Evolutionary conservation across 2,113 vertebrate species (phyloP).

Genomic region (Apaloderma vittatum): DNA sequence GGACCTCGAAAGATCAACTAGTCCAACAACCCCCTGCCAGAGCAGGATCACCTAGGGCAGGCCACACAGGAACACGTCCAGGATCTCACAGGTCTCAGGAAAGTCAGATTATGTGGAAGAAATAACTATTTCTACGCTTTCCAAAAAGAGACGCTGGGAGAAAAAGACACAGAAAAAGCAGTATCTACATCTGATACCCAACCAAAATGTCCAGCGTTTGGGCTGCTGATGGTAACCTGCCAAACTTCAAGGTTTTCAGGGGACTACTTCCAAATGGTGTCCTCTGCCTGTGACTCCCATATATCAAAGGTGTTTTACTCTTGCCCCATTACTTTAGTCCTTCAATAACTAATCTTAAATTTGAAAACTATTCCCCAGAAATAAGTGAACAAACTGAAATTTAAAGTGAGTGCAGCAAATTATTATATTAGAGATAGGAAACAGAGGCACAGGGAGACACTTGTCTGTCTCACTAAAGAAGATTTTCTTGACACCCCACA

Average conservation of each 20-base stretch:
- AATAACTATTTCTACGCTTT: neutral
- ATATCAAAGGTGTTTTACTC: neutral
- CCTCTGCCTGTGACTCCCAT: neutral
- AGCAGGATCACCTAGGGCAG: no score
- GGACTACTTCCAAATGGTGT: neutral
- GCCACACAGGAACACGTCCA: neutral
- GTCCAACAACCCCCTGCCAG: no score
- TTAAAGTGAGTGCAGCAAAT: neutral
- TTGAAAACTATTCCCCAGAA: neutral
- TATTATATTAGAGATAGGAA: neutral
- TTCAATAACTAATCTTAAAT: neutral
- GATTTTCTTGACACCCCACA: neutral
- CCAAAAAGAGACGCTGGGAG: neutral
- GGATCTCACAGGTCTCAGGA: neutral
- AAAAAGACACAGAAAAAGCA: neutral
- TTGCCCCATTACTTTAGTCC: neutral
- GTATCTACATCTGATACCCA: neutral
- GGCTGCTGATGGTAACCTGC: neutral
- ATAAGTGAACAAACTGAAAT: neutral
- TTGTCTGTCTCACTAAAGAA: neutral
- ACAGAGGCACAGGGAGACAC: neutral
- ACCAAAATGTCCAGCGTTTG: neutral
- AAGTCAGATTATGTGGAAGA: neutral
- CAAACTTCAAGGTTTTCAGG: neutral
- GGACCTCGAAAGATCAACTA: no score